Percentiles rank a stretch among this genome's conserved stretches.
Evolutionary conservation across 2,113 vertebrate genomes (phyloP).

Genomic region (Daphoenositta chrysoptera): DNA sequence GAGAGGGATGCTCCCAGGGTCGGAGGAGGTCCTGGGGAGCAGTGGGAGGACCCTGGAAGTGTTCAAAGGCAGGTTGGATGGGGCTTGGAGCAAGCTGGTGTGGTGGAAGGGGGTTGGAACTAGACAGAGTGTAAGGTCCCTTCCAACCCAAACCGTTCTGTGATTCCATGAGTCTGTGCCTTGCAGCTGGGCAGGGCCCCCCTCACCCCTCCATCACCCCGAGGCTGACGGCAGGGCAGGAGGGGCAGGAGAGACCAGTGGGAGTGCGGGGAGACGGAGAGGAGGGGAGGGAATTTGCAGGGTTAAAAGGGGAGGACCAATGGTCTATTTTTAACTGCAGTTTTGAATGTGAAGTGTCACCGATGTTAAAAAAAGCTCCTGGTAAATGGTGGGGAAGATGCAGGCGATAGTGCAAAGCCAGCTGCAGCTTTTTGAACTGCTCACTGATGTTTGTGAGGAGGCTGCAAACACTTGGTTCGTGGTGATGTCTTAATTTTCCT

Average conservation of each 20-base stretch:
- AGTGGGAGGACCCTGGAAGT: background rate
- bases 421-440: conserved; percentile 43
- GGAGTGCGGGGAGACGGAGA: accelerated
- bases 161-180: background rate
- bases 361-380: conserved; percentile 52
- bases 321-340: conserved; percentile 40
- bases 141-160: background rate
- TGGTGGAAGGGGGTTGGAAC: background rate
- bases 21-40: background rate
- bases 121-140: background rate
- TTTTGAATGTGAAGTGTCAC: conserved; percentile 58
- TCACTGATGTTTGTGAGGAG: background rate
- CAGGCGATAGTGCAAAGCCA: conserved; percentile 4
- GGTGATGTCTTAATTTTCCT: conserved; percentile 22
- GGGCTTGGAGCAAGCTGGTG: background rate
- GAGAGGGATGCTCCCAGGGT: background rate
- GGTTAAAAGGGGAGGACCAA: conserved; percentile 23
- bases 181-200: background rate
- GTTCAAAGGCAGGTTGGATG: background rate
- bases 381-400: conserved; percentile 39
- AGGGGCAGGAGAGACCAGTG: background rate
- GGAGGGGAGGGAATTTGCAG: background rate
- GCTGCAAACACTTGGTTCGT: background rate
- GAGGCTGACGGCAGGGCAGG: background rate
- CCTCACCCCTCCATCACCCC: background rate